A percentile compares a stretch with the other conserved stretches of the same genome.
Conservation (phyloP, 2,888 invertebrate genomes). For the Calliopum simillimum region DNA sequence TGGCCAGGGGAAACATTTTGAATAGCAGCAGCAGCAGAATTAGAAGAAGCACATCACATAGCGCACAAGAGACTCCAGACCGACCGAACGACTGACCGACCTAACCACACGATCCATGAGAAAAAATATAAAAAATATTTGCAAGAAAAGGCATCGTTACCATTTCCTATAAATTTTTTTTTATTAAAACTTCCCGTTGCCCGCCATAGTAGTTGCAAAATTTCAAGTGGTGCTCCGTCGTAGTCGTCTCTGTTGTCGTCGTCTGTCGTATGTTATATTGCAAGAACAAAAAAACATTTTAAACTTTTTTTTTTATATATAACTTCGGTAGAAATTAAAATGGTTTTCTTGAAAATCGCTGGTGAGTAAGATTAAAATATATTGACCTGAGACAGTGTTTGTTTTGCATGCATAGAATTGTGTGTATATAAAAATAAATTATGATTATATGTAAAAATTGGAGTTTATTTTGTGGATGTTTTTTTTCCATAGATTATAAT, state of each 20-base stretch:
- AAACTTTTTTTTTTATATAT: no score
- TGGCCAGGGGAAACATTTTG: constrained; percentile 19
- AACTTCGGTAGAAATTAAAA: no score
- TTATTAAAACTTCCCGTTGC: no score
- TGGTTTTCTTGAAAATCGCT: no score
- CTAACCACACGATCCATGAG: no score
- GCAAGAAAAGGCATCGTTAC: no score
- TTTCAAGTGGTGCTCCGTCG: background rate
- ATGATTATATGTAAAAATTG: constrained; percentile 35
- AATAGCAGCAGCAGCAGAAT: background rate
- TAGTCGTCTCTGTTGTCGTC: background rate
- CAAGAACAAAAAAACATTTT: background rate
- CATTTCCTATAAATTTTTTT: no score
- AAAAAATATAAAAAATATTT: constrained; percentile 6
- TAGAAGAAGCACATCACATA: constrained; percentile 27
- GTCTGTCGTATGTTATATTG: background rate
- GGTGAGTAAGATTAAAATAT: constrained; percentile 26
- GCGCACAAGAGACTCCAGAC: constrained; percentile 27
- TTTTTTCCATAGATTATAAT: constrained; percentile 3
- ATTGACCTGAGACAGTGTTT: background rate
- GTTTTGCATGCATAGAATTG: constrained; percentile 1
- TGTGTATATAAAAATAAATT: constrained; percentile 30
- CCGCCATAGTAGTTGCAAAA: no score
- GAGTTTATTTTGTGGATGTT: constrained; percentile 20
- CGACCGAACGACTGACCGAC: background rate